Percentiles rank a stretch among this genome's conserved stretches.
Evolutionary conservation across 2,888 invertebrate genomes (phyloP).

Genomic region (Carterocephalus palaemon): DNA sequence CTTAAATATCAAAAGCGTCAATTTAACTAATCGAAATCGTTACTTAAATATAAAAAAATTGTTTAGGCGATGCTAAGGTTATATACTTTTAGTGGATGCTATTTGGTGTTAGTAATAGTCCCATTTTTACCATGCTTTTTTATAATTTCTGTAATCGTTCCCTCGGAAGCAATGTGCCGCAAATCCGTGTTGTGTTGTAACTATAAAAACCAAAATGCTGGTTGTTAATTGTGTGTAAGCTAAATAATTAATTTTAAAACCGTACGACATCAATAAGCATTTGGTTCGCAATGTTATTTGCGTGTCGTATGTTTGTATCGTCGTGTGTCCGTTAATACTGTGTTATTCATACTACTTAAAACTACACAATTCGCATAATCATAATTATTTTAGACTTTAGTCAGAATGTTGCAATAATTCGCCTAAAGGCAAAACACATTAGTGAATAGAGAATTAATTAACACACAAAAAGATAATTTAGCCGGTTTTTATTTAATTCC

Average conservation of each 20-base stretch:
- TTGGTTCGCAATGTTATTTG: too few relatives aligned
- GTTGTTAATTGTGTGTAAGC: constrained; percentile 1
- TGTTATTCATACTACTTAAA: constrained; percentile 34
- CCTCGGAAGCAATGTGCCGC: not conserved
- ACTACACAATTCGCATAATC: constrained; percentile 54
- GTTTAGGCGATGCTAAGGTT: too few relatives aligned
- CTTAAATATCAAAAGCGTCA: too few relatives aligned
- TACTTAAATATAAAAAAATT: too few relatives aligned
- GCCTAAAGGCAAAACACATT: constrained; percentile 57
- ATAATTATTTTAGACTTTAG: constrained; percentile 53
- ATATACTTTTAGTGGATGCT: too few relatives aligned
- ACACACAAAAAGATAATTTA: constrained; percentile 47
- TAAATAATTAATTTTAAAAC: not conserved
- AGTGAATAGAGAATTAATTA: constrained; percentile 39
- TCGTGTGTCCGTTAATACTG: constrained; percentile 5
- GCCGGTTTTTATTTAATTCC: constrained; percentile 54
- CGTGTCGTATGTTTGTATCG: not conserved
- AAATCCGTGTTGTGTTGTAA: not conserved
- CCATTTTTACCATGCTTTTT: too few relatives aligned
- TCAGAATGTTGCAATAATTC: constrained; percentile 68
- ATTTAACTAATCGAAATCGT: too few relatives aligned
- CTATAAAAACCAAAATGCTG: constrained; percentile 4
- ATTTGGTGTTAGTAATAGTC: too few relatives aligned
- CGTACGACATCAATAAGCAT: too few relatives aligned
- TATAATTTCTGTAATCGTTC: not conserved